Conservation (phyloP, 2,113 vertebrate genomes). For the Dicaeum eximium region DNA sequence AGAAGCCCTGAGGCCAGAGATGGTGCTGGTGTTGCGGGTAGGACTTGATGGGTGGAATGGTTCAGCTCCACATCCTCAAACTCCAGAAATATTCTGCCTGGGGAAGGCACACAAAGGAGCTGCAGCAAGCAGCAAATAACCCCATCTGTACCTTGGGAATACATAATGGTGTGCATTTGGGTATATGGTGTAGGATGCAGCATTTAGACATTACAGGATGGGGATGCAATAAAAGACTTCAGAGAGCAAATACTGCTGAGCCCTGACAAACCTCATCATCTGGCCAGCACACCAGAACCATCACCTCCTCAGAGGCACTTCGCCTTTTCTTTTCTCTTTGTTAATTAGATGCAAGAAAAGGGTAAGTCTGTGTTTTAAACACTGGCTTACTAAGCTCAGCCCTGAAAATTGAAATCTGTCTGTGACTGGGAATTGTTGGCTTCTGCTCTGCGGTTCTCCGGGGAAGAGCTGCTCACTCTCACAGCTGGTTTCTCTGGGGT, state of each 20-base stretch:
- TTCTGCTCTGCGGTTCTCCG: neutral
- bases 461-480: neutral
- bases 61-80: neutral
- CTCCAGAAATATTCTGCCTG: neutral
- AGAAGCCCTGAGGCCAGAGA: neutral
- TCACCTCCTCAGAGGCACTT: neutral
- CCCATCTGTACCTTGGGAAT: neutral
- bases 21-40: too few species aligned
- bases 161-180: neutral
- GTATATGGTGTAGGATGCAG: neutral
- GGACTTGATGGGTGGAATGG: neutral
- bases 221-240: neutral
- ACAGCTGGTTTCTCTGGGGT: neutral
- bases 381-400: neutral
- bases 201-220: neutral
- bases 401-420: neutral
- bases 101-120: neutral
- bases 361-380: neutral
- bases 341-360: neutral
- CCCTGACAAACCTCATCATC: neutral
- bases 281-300: neutral
- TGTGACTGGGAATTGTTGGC: accelerated
- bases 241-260: neutral
- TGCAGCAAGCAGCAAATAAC: neutral
- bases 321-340: neutral